These are phyloP conservation scores for Saturnia japonica DNA, from an alignment of 2,888 invertebrate genomes.

Conservation along the genomic window DNA sequence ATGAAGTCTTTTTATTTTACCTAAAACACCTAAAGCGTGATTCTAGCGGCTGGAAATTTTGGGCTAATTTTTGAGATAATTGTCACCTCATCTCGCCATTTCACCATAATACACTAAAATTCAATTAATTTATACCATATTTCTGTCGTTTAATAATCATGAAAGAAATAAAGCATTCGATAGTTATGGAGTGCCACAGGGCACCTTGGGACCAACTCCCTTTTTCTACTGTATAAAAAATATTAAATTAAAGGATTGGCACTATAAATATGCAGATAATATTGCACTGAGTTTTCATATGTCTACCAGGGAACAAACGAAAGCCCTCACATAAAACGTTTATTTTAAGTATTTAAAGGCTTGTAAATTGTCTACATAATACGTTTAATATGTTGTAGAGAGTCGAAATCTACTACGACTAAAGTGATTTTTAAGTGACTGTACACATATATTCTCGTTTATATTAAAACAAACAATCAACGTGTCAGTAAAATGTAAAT, in stretches of 20 bases:
- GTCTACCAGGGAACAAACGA: not conserved
- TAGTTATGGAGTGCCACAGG: not conserved
- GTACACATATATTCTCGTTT: not conserved
- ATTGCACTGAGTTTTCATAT: not conserved
- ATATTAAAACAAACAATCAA: too few species aligned
- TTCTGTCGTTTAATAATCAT: not conserved
- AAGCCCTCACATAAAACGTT: not conserved
- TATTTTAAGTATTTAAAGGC: not conserved
- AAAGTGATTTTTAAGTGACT: not conserved
- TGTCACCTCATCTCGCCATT: not conserved
- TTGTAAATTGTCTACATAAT: not conserved
- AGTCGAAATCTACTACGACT: too few species aligned
- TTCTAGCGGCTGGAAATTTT: too few species aligned
- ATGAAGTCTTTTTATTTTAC: too few species aligned
- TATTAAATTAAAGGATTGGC: not conserved
- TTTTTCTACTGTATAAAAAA: not conserved
- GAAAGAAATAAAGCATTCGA: not conserved
- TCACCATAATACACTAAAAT: too few species aligned
- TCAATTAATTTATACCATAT: too few species aligned
- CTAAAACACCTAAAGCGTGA: too few species aligned
- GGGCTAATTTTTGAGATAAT: not conserved
- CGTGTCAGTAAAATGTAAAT: too few species aligned
- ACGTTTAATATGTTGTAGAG: too few species aligned
- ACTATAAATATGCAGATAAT: not conserved
- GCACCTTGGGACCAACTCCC: not conserved